Evolutionary conservation across 2,113 vertebrate species (phyloP).

Genomic region (Anser cygnoides): DNA sequence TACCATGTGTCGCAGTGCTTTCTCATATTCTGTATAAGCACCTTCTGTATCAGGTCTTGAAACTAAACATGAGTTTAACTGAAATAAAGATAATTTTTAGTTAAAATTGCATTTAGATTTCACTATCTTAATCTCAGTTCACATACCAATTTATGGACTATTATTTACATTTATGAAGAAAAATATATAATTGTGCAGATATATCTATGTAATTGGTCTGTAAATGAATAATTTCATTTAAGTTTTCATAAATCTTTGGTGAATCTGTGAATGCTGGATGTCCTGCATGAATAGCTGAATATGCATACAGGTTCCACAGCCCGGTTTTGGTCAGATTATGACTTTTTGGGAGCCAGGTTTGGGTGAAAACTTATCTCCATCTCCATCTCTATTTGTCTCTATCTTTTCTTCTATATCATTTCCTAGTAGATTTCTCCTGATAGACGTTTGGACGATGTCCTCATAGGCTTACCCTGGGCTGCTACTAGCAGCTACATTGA

Average conservation of each 20-base stretch:
- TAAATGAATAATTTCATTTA: not conserved
- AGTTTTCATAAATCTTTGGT: not conserved
- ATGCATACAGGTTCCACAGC: not conserved
- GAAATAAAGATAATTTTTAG: not conserved
- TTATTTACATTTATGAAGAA: not conserved
- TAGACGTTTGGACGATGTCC: too few species aligned
- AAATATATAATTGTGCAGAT: not conserved
- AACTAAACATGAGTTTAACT: not conserved
- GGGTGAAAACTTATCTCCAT: not conserved
- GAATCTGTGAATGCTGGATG: not conserved
- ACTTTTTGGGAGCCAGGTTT: not conserved
- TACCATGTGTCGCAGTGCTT: fast-evolving
- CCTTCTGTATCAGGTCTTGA: not conserved
- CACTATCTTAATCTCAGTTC: not conserved
- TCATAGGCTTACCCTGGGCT: too few species aligned
- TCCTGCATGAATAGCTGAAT: not conserved
- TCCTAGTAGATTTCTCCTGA: too few species aligned
- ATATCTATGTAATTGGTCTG: not conserved
- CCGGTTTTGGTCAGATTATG: not conserved
- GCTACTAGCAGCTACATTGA: too few species aligned
- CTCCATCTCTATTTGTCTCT: not conserved
- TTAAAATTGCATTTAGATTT: not conserved
- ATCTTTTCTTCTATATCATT: not conserved
- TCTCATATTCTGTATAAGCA: not conserved
- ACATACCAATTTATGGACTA: not conserved